Evolutionary conservation across 2,113 vertebrate species (phyloP), one percentile per base, ranked within the genome.

Genomic region (Redunca redunca): DNA sequence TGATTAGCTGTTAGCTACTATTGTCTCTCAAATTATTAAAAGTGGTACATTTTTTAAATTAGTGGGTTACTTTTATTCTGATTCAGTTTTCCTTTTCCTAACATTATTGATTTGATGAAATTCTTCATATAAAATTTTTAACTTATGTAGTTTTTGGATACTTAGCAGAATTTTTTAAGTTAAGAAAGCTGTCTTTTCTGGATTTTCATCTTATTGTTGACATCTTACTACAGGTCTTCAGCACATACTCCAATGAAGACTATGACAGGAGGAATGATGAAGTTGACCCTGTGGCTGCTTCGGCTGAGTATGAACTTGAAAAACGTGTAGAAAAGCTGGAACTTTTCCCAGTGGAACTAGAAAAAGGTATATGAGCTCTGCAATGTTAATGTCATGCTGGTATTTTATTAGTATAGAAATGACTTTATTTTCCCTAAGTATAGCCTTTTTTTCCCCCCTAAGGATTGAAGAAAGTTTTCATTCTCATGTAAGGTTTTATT

Each of bases 251-350:
- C 96, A 99, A 99, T 43, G 99, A 99, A 99, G 99, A 99, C 98
- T 99, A 99, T 85, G 99, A 99, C 98, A 99, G 99, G 67, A 99
- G 99, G 95, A 99, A 99, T 50, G 99, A 99, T 96, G 99, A 99
- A 97, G 99, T 99, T 96, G 99, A 99, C 97, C 99, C 99, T 0
- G 99, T 99, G 98, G 99, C 99, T 33, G 99, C 99, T 74, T 99
- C 99, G 14, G 99, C 99, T 1, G 99, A 99, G 94, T 99, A 99
- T 78, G 99, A 99, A 98, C 99, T 99, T 15, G 99, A 99, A 98
- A 99, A 99, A 96, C 99, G 99, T 94, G 99, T 99, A 98, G 99
- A 99, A 98, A 99, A 99, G 97, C 99, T 99, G 98, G 99, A 99
- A 95, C 99, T 99, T 96, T 99, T 99, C 99, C 99, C 99, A 30